A percentile compares a stretch with the other conserved stretches of the same genome.
phyloP scores from a whole-genome alignment of 2,888 invertebrate genomes.

The Drosophila pullipes region DNA sequence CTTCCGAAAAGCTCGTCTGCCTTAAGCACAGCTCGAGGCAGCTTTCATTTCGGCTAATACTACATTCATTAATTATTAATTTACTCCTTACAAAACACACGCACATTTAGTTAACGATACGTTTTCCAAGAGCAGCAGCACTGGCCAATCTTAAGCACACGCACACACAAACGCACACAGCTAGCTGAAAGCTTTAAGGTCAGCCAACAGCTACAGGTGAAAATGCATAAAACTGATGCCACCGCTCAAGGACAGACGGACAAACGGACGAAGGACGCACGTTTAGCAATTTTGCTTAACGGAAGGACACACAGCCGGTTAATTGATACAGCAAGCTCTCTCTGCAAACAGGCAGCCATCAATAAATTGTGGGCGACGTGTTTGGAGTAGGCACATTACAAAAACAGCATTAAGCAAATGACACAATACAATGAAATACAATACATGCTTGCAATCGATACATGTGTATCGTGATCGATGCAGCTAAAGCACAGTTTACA shows the following conservation, averaged over 20 bases:
- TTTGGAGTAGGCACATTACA: not conserved
- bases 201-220: constrained; percentile 30
- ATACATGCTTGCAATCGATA: not conserved
- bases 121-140: constrained; percentile 55
- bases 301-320: constrained; percentile 53
- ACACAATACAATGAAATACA: not conserved
- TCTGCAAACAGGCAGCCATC: not conserved
- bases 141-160: constrained; percentile 47
- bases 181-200: constrained; percentile 34
- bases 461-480: not conserved
- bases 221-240: constrained; percentile 28
- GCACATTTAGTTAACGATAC: constrained; percentile 5
- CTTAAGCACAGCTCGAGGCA: not conserved
- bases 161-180: constrained; percentile 4
- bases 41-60: constrained; percentile 20
- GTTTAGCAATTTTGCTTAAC: constrained; percentile 50
- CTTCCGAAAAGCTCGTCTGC: not conserved
- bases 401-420: not conserved
- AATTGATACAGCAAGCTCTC: constrained; percentile 52
- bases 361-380: constrained; percentile 17
- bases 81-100: constrained; percentile 18
- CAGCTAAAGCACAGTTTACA: not conserved
- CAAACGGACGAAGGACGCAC: constrained; percentile 49
- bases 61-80: constrained; percentile 28
- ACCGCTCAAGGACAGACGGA: constrained; percentile 33